phyloP scores from a whole-genome alignment of 2,113 vertebrate species.

The Microtus pennsylvanicus region DNA sequence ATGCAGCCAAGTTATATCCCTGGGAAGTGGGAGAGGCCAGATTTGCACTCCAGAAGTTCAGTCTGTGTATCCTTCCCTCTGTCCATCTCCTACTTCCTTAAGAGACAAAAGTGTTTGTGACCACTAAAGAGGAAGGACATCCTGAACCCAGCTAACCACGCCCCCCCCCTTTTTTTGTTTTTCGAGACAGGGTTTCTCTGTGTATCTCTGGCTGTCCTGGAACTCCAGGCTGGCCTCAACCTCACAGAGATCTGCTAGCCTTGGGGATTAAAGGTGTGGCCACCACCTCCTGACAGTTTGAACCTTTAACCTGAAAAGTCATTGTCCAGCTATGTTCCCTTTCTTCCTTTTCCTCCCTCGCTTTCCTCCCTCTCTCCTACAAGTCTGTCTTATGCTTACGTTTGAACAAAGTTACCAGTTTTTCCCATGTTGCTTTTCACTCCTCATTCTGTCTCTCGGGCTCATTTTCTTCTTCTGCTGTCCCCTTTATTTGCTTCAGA shows the following conservation, averaged over 20 bases:
- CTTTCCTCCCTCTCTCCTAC: not conserved
- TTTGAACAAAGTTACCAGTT: not conserved
- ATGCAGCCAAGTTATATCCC: not conserved
- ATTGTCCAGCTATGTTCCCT: not conserved
- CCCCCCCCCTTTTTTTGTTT: no score
- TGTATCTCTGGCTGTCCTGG: no score
- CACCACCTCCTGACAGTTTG: no score
- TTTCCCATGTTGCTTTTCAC: not conserved
- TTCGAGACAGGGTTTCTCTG: no score
- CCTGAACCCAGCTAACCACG: no score
- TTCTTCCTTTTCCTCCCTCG: not conserved
- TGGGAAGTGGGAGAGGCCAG: not conserved
- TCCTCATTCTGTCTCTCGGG: not conserved
- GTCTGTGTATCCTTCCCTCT: not conserved
- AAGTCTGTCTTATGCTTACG: not conserved
- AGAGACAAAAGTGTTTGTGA: not conserved
- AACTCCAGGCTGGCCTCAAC: no score
- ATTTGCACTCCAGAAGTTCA: not conserved
- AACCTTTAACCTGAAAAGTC: not conserved
- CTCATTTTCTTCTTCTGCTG: not conserved
- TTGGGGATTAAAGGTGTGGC: no score
- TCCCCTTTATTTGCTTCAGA: not conserved
- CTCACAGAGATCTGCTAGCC: no score
- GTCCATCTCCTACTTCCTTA: not conserved
- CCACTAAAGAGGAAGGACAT: not conserved